These are phyloP conservation scores for Cheilosia pagana DNA, from an alignment of 2,888 invertebrate genomes.

Conservation along the genomic window DNA sequence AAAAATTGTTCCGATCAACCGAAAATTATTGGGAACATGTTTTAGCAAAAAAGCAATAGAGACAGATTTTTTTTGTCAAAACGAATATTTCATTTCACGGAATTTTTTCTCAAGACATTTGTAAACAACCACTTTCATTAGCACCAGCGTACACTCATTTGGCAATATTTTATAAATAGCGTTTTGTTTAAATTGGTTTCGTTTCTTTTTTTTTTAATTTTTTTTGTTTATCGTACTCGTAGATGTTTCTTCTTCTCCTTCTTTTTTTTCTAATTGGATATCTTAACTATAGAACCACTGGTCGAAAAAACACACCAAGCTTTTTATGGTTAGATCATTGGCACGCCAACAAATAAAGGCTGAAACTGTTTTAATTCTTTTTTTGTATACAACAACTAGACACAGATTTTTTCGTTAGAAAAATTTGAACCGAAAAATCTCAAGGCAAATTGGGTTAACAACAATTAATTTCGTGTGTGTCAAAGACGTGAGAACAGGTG, in stretches of 20 bases:
- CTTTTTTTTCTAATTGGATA: conserved; percentile 45
- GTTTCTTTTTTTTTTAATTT: not conserved
- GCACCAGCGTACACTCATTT: conserved; percentile 27
- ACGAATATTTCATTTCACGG: not conserved
- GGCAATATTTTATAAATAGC: conserved; percentile 52
- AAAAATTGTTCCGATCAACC: not conserved
- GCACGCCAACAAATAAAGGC: conserved; percentile 23
- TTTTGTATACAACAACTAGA: conserved; percentile 27
- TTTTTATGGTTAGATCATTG: conserved; percentile 68
- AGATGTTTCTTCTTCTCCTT: conserved; percentile 19
- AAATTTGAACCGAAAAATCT: conserved; percentile 28
- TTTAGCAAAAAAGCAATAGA: not conserved
- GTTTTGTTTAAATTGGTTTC: conserved; percentile 19
- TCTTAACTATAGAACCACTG: conserved; percentile 56
- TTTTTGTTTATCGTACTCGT: conserved; percentile 35
- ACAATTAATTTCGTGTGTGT: not conserved
- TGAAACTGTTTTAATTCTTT: not conserved
- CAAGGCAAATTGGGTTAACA: conserved; percentile 34
- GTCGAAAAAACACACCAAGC: conserved; percentile 53
- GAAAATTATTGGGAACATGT: not conserved
- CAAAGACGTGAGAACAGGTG: conserved; percentile 58
- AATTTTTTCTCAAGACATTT: not conserved
- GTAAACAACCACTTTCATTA: conserved; percentile 51
- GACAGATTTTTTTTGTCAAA: not conserved
- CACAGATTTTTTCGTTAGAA: conserved; percentile 36